Conservation (phyloP, 2,113 vertebrate genomes). For the Callipepla squamata region DNA sequence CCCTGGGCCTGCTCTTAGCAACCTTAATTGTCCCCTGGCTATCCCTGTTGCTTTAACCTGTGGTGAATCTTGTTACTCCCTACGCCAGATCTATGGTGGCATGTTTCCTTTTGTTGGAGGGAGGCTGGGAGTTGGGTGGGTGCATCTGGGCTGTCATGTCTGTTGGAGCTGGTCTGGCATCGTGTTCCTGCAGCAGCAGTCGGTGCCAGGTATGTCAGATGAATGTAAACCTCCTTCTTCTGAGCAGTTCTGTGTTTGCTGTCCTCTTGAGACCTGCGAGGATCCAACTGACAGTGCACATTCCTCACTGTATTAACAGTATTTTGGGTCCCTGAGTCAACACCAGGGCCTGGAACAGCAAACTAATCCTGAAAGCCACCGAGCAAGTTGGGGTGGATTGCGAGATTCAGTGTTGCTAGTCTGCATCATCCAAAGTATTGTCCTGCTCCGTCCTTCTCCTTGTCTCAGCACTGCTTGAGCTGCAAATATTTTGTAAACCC, state of each 20-base stretch:
- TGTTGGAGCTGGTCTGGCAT: not conserved
- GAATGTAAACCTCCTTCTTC: not conserved
- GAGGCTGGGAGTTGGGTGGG: not conserved
- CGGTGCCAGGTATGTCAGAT: accelerated
- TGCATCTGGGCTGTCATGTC: not conserved
- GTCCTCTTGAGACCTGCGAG: not conserved
- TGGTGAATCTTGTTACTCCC: not conserved
- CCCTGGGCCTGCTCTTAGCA: not conserved
- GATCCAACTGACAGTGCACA: accelerated
- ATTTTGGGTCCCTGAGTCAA: not conserved
- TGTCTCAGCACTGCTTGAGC: not conserved
- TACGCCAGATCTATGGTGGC: not conserved
- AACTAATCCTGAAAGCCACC: not conserved
- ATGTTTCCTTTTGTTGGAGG: not conserved
- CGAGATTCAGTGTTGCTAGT: accelerated
- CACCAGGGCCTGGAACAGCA: not conserved
- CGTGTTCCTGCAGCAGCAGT: accelerated
- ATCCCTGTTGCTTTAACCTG: not conserved
- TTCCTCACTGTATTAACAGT: not conserved
- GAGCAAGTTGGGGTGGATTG: not conserved
- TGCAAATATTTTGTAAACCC: not conserved
- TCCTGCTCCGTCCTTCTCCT: not conserved
- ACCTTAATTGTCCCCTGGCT: not conserved
- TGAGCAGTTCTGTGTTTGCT: not conserved
- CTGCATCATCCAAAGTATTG: not conserved